Evolutionary conservation across 1,140 invertebrate genomes (phyloP).

Genomic region (Heliconius eleuchia): DNA sequence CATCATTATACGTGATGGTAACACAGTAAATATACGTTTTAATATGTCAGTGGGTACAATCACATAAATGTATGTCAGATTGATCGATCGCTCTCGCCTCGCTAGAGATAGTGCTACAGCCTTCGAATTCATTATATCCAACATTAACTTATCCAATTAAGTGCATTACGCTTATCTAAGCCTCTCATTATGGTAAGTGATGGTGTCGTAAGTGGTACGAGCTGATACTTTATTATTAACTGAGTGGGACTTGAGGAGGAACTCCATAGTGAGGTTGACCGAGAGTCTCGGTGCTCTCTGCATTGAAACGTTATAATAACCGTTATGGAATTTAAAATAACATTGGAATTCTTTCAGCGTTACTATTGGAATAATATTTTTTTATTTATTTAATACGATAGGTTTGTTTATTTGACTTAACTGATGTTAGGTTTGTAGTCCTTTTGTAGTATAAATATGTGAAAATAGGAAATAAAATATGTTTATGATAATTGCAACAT

Average conservation of each 20-base stretch:
- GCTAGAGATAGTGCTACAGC: constrained; percentile 33
- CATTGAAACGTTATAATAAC: not conserved
- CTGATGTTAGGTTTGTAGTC: too few relatives aligned
- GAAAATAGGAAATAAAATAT: too few relatives aligned
- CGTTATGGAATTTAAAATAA: constrained; percentile 13
- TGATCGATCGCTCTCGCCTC: constrained; percentile 42
- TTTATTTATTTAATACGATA: too few relatives aligned
- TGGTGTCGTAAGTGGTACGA: constrained; percentile 61
- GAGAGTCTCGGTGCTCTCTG: not conserved
- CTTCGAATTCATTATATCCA: constrained; percentile 51
- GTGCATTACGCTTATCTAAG: constrained; percentile 67
- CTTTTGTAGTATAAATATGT: too few relatives aligned
- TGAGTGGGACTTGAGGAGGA: not conserved
- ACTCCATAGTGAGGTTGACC: not conserved
- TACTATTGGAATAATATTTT: too few relatives aligned
- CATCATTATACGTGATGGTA: not conserved
- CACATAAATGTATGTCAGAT: constrained; percentile 27
- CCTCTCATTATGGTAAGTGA: constrained; percentile 66
- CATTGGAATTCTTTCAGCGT: not conserved
- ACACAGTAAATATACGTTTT: not conserved
- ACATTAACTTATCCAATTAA: constrained; percentile 69
- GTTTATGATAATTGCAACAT: too few relatives aligned
- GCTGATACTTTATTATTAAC: constrained; percentile 62
- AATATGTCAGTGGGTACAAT: not conserved
- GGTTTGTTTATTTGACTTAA: too few relatives aligned